Evolutionary conservation across 2,888 invertebrate species (phyloP).

Genomic region (Trichogramma evanescens): DNA sequence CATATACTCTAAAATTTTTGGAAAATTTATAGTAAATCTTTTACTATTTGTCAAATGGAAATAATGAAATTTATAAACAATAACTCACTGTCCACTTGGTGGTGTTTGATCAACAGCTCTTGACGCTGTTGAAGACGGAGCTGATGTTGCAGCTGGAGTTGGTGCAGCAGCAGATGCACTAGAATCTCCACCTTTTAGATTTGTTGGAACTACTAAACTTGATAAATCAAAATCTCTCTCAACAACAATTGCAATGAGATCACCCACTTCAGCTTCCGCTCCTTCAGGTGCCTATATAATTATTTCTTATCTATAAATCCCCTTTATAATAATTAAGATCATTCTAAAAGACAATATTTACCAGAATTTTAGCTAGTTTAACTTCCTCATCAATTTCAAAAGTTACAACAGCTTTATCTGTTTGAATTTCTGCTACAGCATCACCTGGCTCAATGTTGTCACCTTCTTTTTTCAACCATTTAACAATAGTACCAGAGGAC

Average conservation of each 20-base stretch:
- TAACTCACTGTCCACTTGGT: slow-evolving; percentile 38
- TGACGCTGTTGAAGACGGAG: slow-evolving; percentile 10
- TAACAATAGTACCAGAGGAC: slow-evolving; percentile 55
- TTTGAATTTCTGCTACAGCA: slow-evolving; percentile 59
- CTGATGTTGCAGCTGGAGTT: slow-evolving; percentile 14
- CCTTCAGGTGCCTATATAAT: slow-evolving; percentile 48
- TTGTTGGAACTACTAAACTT: slow-evolving; percentile 44
- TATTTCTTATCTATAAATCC: background rate
- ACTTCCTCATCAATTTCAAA: slow-evolving; percentile 59
- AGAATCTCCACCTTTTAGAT: slow-evolving; percentile 18
- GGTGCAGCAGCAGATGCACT: slow-evolving; percentile 12
- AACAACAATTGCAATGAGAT: slow-evolving; percentile 55
- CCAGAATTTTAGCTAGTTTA: slow-evolving; percentile 56
- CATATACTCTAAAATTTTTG: slow-evolving; percentile 42
- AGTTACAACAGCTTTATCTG: slow-evolving; percentile 59
- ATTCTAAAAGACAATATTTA: slow-evolving; percentile 29
- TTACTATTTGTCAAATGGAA: background rate
- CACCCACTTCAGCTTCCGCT: slow-evolving; percentile 49
- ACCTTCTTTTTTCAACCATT: slow-evolving; percentile 56
- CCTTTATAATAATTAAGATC: background rate
- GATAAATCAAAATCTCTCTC: slow-evolving; percentile 59
- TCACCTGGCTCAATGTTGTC: slow-evolving; percentile 54
- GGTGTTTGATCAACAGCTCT: slow-evolving; percentile 21
- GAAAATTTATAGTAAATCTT: background rate
- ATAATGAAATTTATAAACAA: slow-evolving; percentile 1